Conservation (phyloP, 2,113 vertebrate genomes). For the Anarrhichthys ocellatus region DNA sequence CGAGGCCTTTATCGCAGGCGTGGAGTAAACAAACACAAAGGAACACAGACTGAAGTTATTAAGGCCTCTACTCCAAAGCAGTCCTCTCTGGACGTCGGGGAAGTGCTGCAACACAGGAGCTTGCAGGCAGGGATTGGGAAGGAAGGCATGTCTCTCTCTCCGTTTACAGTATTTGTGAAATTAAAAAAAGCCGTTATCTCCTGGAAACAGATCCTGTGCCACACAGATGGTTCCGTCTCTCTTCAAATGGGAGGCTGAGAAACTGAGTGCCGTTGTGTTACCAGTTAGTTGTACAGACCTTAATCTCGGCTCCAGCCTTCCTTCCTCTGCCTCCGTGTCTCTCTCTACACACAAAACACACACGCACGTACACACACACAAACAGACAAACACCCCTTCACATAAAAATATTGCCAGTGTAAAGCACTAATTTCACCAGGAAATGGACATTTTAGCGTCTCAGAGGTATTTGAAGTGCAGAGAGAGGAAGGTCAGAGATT, state of each 20-base stretch:
- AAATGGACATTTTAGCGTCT: conserved; percentile 54
- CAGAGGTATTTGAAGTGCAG: conserved; percentile 23
- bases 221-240: conserved; percentile 82
- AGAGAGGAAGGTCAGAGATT: conserved; percentile 40
- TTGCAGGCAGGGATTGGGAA: conserved; percentile 61
- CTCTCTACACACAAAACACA: conserved; percentile 29
- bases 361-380: conserved; percentile 22
- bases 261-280: conserved; percentile 76
- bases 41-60: conserved; percentile 73
- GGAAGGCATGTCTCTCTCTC: conserved; percentile 56
- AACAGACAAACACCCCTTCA: conserved; percentile 19
- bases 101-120: conserved; percentile 44
- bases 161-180: conserved; percentile 78
- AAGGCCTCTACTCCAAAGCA: conserved; percentile 62
- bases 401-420: conserved; percentile 55
- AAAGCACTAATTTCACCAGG: conserved; percentile 53
- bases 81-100: conserved; percentile 59
- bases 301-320: conserved; percentile 82
- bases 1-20: conserved; percentile 68
- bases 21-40: conserved; percentile 68
- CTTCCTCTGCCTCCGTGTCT: conserved; percentile 68
- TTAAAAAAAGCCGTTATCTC: conserved; percentile 84
- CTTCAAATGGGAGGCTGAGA: conserved; percentile 81
- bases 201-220: conserved; percentile 85
- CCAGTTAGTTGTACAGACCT: conserved; percentile 78